Base-by-base conservation (phyloP, 2,888 invertebrate species). In the Monopis laevigella region DNA sequence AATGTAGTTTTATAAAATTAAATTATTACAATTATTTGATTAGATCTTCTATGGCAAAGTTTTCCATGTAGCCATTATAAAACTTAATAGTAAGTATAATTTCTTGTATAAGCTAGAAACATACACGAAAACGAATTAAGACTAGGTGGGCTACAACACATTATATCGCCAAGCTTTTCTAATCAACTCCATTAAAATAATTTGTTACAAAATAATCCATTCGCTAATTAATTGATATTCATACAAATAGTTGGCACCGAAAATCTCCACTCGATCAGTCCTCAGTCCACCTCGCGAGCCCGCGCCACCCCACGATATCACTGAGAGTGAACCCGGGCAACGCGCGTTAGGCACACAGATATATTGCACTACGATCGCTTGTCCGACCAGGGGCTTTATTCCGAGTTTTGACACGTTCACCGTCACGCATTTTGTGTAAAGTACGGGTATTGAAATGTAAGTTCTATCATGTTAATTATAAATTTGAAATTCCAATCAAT, bases 1-100 rank as follows among this genome's bases (percentile, higher is more conserved):
- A n/a, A n/a, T n/a, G n/a, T n/a, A n/a, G n/a, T n/a, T n/a, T n/a
- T n/a, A n/a, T n/a, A n/a, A n/a, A n/a, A n/a, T n/a, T n/a, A n/a
- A n/a, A n/a, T n/a, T n/a, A n/a, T n/a, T n/a, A n/a, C n/a, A n/a
- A n/a, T n/a, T n/a, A n/a, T n/a, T n/a, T n/a, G n/a, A n/a, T n/a
- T n/a, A n/a, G n/a, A n/a, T n/a, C n/a, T n/a, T n/a, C n/a, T 80
- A 80, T 80, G 80, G 80, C 80, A 78, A 77, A 78, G 78, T 78
- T 80, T 78, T 78, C 80, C 75, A 75, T 78, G 77, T 77, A 78
- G 77, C 67, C 73, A 75, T 73, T 57, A 51, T 53, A 51, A 62
- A 58, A 58, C 24, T 21, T 21, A 21, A 21, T 36, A 36, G 7
- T 13, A 19, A 21, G 11, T 3, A 36, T 12, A 21, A 14, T n/a